Evolutionary conservation across 2,113 vertebrate genomes (phyloP), one percentile per base, ranked within the genome.

Genomic region (Calyptomena viridis): DNA sequence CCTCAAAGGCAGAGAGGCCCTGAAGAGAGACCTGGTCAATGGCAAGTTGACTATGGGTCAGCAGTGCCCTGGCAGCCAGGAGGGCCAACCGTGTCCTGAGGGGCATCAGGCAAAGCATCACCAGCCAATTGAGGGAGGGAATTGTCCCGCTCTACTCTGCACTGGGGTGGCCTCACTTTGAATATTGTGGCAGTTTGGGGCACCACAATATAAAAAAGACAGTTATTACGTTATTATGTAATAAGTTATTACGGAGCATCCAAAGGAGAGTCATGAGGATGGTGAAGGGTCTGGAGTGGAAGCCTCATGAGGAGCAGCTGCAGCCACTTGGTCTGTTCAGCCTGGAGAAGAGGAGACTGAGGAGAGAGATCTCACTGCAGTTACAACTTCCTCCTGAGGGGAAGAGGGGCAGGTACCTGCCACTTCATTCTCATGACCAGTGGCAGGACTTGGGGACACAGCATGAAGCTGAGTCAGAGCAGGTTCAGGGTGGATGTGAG

Each of bases 51-150:
- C 39, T 5, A 2, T 5, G 52, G 59, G 33, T 7, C 77, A 74
- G 52, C 52, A 74, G 52, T 42, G 62, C 13, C 72, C 37, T 50
- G 59, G 68, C 58, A 81, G 52, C 44, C 68, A 81, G 37, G 58
- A 66, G 22, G 50, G 68, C 40, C 59, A 66, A 27, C 35, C 18
- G 18, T 58, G 59, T 37, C 50, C 59, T 73, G 42, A 50, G 24
- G 19, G 13, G 8, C 35, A 49, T 18, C 56, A 71, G 55, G 49
- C 28, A 16, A 8, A 47, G 40, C 66, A 79, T 17, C 0, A 0
- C 12, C 40, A 63, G 35, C 35, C 0, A 0, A 46, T n/a, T 4
- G 8, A n/a, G 30, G 27, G 10, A 30, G 12, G 31, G 49, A n/a
- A 63, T 55, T 79, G 56, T 55, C 56, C 40, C 0, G 0, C 55